These are phyloP conservation scores for Acleris emargana DNA, from an alignment of 2,888 invertebrate genomes.

Conservation along the genomic window DNA sequence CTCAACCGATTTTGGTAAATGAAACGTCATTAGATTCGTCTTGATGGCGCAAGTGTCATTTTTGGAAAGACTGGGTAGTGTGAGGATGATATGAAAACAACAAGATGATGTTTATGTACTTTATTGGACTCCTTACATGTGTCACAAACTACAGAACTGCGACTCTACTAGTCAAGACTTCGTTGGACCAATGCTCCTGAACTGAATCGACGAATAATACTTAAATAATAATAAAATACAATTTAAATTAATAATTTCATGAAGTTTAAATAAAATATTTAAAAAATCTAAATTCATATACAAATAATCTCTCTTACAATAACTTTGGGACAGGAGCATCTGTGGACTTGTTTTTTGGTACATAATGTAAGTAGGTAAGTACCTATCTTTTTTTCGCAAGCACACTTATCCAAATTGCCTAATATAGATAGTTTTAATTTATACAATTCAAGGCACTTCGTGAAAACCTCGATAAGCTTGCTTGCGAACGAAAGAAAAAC, in stretches of 20 bases:
- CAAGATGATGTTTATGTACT: conserved; percentile 68
- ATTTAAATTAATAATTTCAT: conserved; percentile 69
- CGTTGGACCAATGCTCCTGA: conserved; percentile 78
- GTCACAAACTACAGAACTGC: conserved; percentile 80
- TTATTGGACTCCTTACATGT: conserved; percentile 74
- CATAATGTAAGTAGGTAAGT: not conserved
- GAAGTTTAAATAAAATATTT: conserved; percentile 74
- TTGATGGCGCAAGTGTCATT: too few species aligned
- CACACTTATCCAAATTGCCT: too few species aligned
- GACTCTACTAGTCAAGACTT: conserved; percentile 75
- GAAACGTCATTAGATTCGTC: too few species aligned
- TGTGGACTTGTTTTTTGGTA: not conserved
- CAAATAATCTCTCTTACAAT: conserved; percentile 79
- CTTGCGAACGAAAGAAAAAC: too few species aligned
- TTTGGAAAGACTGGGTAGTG: too few species aligned
- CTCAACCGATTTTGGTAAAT: too few species aligned
- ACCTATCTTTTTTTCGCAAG: too few species aligned
- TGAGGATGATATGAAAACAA: conserved; percentile 48
- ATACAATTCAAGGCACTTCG: too few species aligned
- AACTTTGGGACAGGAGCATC: conserved; percentile 39
- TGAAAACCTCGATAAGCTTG: too few species aligned
- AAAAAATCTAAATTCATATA: conserved; percentile 79
- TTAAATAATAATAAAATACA: conserved; percentile 63
- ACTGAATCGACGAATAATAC: conserved; percentile 60
- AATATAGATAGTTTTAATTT: too few species aligned